These are phyloP conservation scores for Ictalurus furcatus DNA, from an alignment of 2,113 vertebrate species.

Conservation along the genomic window DNA sequence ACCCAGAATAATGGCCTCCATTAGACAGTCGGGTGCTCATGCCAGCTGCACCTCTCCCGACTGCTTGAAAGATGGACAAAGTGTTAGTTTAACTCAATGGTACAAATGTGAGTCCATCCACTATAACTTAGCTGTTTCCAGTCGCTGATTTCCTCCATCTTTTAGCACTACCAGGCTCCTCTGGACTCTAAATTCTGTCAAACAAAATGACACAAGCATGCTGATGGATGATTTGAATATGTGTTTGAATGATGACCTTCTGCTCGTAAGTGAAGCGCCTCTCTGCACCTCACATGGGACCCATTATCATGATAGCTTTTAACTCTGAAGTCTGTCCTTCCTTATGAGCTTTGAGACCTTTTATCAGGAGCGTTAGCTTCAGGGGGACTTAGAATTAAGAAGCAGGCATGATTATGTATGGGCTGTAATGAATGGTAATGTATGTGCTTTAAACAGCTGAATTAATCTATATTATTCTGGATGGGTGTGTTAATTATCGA, in stretches of 20 bases:
- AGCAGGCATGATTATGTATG: conserved; percentile 16
- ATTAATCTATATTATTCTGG: conserved; percentile 12
- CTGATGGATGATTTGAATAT: conserved; percentile 46
- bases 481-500: conserved; percentile 10
- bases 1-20: conserved; percentile 68
- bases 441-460: background rate
- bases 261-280: conserved; percentile 40
- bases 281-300: conserved; percentile 42
- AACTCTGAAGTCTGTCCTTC: conserved; percentile 29
- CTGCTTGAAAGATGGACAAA: conserved; percentile 44
- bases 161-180: conserved; percentile 20
- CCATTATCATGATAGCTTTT: conserved; percentile 44
- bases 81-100: conserved; percentile 48
- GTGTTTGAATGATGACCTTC: conserved; percentile 40
- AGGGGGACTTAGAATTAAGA: conserved; percentile 1
- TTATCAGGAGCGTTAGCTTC: background rate
- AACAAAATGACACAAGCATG: conserved; percentile 44
- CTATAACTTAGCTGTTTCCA: conserved; percentile 23
- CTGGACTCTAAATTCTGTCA: conserved; percentile 36
- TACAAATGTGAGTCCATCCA: conserved; percentile 13
- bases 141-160: background rate
- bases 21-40: conserved; percentile 70
- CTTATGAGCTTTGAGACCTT: conserved; percentile 23
- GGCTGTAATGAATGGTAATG: conserved; percentile 34
- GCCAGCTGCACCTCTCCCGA: conserved; percentile 65